Evolutionary conservation across 2,113 vertebrate genomes (phyloP).

Genomic region (Genyomyrus donnyi): DNA sequence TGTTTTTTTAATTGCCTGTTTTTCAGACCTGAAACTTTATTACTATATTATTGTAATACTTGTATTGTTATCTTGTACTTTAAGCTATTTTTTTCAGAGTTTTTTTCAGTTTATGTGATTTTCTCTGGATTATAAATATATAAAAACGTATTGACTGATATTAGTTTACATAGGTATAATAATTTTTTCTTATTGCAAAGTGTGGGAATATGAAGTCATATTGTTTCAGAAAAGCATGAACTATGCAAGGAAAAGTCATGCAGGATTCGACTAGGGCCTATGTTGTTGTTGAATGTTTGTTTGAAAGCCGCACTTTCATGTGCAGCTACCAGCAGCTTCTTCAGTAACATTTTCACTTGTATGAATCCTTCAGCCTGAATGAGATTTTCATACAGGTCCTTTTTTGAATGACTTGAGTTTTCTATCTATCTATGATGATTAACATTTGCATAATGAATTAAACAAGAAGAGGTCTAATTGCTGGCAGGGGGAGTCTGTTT

Average conservation of each 20-base stretch:
- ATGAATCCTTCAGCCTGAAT: neutral
- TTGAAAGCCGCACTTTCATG: neutral
- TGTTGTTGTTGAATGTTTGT: neutral
- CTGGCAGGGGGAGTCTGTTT: conserved; percentile 41
- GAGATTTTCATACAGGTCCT: neutral
- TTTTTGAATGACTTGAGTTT: neutral
- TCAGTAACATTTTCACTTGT: neutral
- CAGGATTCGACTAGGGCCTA: neutral
- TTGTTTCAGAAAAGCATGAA: neutral
- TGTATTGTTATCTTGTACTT: neutral
- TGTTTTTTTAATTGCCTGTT: neutral
- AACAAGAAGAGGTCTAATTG: conserved; percentile 35
- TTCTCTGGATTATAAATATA: neutral
- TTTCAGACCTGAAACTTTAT: neutral
- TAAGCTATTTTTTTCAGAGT: neutral
- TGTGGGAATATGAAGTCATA: neutral
- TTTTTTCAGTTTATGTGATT: neutral
- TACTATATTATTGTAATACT: neutral
- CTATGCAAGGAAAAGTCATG: neutral
- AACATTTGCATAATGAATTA: conserved; percentile 38
- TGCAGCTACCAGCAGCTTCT: neutral
- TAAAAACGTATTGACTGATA: neutral
- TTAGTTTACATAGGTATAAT: neutral
- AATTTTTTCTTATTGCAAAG: neutral
- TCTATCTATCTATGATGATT: neutral